A percentile compares a stretch with the other conserved stretches of the same genome.
These are phyloP conservation scores for Teleogryllus occipitalis DNA, from an alignment of 1,140 invertebrate genomes.

Conservation along the genomic window DNA sequence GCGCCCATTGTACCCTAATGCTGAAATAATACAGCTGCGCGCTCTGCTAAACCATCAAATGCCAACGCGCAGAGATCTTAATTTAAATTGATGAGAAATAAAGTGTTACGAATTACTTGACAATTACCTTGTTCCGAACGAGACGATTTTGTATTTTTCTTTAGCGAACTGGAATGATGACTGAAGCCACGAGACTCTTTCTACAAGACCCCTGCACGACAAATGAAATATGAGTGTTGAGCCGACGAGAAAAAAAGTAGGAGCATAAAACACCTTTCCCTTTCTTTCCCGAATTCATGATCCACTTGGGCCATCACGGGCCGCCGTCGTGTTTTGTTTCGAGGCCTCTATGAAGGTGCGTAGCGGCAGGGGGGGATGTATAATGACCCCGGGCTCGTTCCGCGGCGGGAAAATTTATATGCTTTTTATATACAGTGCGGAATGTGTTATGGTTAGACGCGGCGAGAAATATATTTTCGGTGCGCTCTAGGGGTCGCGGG, in stretches of 20 bases:
- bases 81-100: slow-evolving; percentile 17
- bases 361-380: neutral
- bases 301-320: neutral
- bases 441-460: neutral
- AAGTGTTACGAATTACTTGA: slow-evolving; percentile 13
- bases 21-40: neutral
- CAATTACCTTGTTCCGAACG: slow-evolving; percentile 3
- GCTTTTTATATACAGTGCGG: neutral
- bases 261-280: neutral
- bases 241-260: neutral
- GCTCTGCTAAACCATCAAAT: neutral
- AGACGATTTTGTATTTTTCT: neutral
- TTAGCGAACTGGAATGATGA: neutral
- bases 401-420: neutral
- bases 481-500: neutral
- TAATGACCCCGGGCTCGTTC: neutral
- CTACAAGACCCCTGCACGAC: neutral
- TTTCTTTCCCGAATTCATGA: neutral
- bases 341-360: neutral
- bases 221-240: neutral
- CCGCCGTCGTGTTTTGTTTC: neutral
- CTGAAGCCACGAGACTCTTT: neutral
- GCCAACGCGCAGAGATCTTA: slow-evolving; percentile 4
- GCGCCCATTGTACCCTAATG: neutral
- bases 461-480: neutral